Evolutionary conservation across 2,888 invertebrate genomes (phyloP).

Genomic region (Tachina grossa): DNA sequence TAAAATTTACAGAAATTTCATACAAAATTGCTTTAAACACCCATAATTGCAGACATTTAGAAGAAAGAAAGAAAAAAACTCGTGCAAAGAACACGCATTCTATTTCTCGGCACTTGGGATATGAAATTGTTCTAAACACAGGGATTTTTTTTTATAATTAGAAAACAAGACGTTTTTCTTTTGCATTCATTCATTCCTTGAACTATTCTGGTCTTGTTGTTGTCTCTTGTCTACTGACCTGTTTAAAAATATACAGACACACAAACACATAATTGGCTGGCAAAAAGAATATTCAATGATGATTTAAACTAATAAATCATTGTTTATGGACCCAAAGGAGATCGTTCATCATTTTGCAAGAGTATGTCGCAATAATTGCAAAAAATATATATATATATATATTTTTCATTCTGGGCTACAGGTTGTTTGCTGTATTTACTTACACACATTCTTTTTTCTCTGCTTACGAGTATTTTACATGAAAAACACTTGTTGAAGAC

Average conservation of each 20-base stretch:
- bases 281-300: slow-evolving; percentile 60
- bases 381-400: slow-evolving; percentile 47
- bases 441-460: not conserved
- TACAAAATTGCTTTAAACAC: slow-evolving; percentile 38
- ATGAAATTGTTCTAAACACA: slow-evolving; percentile 34
- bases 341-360: slow-evolving; percentile 70
- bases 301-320: slow-evolving; percentile 69
- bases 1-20: slow-evolving; percentile 30
- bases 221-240: slow-evolving; percentile 67
- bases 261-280: slow-evolving; percentile 41
- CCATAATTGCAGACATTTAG: slow-evolving; percentile 48
- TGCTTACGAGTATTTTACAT: slow-evolving; percentile 37
- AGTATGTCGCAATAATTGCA: slow-evolving; percentile 69
- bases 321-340: slow-evolving; percentile 70
- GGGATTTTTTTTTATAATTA: slow-evolving; percentile 33
- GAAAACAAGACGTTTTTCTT: slow-evolving; percentile 62
- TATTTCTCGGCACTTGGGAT: slow-evolving; percentile 16
- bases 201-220: slow-evolving; percentile 18
- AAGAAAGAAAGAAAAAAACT: slow-evolving; percentile 3
- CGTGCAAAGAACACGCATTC: slow-evolving; percentile 45
- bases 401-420: slow-evolving; percentile 28
- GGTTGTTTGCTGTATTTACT: slow-evolving; percentile 29
- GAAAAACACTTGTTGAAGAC: slow-evolving; percentile 58
- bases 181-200: slow-evolving; percentile 9
- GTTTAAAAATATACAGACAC: slow-evolving; percentile 58